These are phyloP conservation scores for Euglossa dilemma DNA, from an alignment of 1,140 invertebrate genomes.

Conservation along the genomic window DNA sequence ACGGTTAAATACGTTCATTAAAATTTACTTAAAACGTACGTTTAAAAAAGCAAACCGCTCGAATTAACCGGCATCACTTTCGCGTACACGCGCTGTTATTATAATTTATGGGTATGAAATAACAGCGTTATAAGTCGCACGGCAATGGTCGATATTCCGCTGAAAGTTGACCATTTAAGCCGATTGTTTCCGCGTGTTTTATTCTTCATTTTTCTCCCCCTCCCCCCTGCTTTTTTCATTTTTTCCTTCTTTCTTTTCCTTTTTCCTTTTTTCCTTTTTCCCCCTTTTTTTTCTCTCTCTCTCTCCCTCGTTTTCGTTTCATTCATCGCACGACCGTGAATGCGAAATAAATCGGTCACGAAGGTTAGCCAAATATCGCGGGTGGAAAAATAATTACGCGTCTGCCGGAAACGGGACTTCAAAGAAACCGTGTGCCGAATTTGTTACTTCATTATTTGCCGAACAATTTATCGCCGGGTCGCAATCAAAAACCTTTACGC, in stretches of 20 bases:
- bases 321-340: neutral
- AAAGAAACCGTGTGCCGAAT: conserved; percentile 3
- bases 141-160: neutral
- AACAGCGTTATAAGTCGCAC: neutral
- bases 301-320: no score
- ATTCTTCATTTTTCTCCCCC: no score
- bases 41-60: neutral
- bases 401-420: neutral
- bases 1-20: neutral
- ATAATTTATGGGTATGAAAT: neutral
- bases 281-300: no score
- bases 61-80: neutral
- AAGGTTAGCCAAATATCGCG: conserved; percentile 1
- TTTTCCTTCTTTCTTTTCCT: no score
- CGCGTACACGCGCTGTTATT: neutral
- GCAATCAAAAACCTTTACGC: conserved; percentile 15
- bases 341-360: neutral
- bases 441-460: conserved; percentile 7
- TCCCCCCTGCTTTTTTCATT: no score
- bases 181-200: neutral
- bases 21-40: neutral
- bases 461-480: neutral
- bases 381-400: neutral
- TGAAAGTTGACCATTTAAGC: neutral
- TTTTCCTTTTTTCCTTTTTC: no score